Evolutionary conservation across 2,113 vertebrate genomes (phyloP).

Genomic region (Cyrtonyx montezumae): DNA sequence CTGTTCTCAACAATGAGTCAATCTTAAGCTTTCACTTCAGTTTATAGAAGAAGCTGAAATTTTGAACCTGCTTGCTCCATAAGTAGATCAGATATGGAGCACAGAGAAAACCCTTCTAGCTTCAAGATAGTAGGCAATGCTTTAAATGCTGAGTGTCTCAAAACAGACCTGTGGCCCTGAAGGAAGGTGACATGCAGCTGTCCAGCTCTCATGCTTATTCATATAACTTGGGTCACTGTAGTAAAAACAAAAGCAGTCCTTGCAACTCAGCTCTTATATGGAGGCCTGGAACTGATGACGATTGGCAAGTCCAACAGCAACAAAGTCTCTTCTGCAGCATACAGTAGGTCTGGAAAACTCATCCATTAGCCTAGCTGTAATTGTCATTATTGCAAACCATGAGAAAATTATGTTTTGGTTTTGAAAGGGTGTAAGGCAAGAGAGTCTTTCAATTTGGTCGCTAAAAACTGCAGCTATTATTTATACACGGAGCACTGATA

Average conservation of each 20-base stretch:
- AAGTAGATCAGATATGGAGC: neutral
- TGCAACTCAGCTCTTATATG: neutral
- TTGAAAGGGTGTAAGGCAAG: neutral
- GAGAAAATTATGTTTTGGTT: slow-evolving; percentile 63
- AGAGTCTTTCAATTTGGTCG: slow-evolving; percentile 58
- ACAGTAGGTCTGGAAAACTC: neutral
- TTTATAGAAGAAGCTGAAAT: slow-evolving; percentile 16
- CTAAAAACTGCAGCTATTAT: slow-evolving; percentile 44
- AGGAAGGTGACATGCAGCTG: neutral
- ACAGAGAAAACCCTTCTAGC: neutral
- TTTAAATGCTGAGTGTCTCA: neutral
- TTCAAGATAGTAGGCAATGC: neutral
- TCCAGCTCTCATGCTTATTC: neutral
- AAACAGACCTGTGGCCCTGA: neutral
- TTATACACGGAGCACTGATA: slow-evolving; percentile 70
- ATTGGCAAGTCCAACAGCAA: neutral
- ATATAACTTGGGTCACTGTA: neutral
- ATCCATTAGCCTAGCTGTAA: slow-evolving; percentile 66
- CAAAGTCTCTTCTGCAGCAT: neutral
- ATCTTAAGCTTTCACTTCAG: neutral
- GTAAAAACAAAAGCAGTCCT: neutral
- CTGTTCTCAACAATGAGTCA: neutral
- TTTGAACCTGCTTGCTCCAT: neutral
- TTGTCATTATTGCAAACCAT: slow-evolving; percentile 68
- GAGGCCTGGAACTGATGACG: neutral